These are phyloP conservation scores for Sitta europaea DNA, from an alignment of 2,113 vertebrate genomes.

Conservation along the genomic window DNA sequence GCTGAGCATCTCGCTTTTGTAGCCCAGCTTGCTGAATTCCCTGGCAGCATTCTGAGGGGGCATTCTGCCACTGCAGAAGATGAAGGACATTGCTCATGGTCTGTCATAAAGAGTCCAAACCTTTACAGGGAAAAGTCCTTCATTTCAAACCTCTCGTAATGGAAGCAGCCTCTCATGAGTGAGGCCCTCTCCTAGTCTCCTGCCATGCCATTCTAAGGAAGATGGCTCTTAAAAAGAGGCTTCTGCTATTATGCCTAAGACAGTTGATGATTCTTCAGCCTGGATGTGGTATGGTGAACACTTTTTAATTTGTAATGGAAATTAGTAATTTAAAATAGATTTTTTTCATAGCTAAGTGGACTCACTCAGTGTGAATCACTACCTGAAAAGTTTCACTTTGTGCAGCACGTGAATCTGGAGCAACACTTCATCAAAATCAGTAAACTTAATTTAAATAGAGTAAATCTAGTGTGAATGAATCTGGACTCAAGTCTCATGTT, in stretches of 20 bases:
- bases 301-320: conserved; percentile 22
- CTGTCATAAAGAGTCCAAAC: neutral
- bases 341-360: neutral
- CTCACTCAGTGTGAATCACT: neutral
- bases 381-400: neutral
- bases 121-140: conserved; percentile 8
- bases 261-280: neutral
- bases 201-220: neutral
- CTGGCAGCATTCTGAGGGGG: neutral
- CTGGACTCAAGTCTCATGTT: neutral
- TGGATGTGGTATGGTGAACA: neutral
- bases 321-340: neutral
- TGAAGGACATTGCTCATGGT: neutral
- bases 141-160: neutral
- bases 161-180: neutral
- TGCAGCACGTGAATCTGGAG: neutral
- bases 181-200: neutral
- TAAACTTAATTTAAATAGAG: neutral
- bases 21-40: neutral
- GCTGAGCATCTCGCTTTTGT: neutral
- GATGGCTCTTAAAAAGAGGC: neutral
- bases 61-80: neutral
- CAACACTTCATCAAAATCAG: neutral
- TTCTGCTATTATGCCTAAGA: neutral
- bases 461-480: neutral